These are phyloP conservation scores for Sinodicranocentrus sp. DNA, from an alignment of 2,888 invertebrate species.

Conservation along the genomic window DNA sequence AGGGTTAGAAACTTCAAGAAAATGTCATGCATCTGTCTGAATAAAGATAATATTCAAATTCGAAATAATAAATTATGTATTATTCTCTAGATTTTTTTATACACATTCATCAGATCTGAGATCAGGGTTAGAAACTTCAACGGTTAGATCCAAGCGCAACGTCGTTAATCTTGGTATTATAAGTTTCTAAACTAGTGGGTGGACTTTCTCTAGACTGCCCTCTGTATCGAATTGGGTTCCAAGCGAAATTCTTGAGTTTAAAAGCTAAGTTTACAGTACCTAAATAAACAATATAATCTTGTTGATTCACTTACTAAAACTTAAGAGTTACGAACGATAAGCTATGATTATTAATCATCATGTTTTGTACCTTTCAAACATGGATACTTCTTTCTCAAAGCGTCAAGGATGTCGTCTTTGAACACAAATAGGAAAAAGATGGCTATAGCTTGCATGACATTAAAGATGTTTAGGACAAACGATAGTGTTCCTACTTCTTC, in stretches of 20 bases:
- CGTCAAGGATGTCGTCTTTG: slow-evolving; percentile 65
- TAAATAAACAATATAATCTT: too few species aligned
- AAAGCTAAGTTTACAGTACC: slow-evolving; percentile 22
- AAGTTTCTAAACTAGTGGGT: not conserved
- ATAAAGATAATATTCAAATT: too few species aligned
- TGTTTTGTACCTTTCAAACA: slow-evolving; percentile 41
- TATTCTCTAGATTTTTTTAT: too few species aligned
- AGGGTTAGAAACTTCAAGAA: too few species aligned
- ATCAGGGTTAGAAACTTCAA: too few species aligned
- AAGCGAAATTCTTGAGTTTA: slow-evolving; percentile 9
- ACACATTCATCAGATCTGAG: too few species aligned
- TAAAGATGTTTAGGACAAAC: slow-evolving; percentile 62
- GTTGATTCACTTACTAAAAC: not conserved
- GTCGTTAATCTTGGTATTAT: too few species aligned
- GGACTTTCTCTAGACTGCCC: not conserved
- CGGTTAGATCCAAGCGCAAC: too few species aligned
- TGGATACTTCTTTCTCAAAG: slow-evolving; percentile 61
- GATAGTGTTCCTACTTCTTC: slow-evolving; percentile 52
- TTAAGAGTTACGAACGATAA: too few species aligned
- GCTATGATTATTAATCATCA: not conserved
- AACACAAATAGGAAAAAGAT: slow-evolving; percentile 72
- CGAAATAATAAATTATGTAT: too few species aligned
- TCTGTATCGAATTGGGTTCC: not conserved
- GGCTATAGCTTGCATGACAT: slow-evolving; percentile 66
- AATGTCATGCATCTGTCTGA: too few species aligned